Conservation (phyloP, 2,888 invertebrate species). For the Aphodius sticticus region DNA sequence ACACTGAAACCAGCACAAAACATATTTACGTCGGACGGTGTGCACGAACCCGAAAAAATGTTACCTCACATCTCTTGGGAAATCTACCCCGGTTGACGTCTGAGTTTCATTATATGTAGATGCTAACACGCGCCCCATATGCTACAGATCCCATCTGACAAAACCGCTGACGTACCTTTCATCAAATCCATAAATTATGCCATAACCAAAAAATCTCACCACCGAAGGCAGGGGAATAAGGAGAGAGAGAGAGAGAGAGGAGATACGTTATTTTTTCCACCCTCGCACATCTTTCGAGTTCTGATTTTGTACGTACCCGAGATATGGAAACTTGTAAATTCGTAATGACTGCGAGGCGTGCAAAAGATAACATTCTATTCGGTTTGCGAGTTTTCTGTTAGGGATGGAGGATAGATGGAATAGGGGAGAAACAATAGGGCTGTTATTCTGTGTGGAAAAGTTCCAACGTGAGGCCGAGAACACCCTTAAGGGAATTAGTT, state of each 20-base stretch:
- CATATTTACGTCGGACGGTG: background rate
- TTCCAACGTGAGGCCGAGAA: background rate
- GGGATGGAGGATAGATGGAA: background rate
- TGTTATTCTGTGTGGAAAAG: background rate
- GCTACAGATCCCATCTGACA: background rate
- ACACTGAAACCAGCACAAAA: background rate
- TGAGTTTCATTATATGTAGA: constrained; percentile 4
- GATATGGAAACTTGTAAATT: background rate
- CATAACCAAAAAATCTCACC: background rate
- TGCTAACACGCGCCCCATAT: background rate
- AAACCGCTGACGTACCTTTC: constrained; percentile 4
- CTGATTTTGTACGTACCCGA: background rate
- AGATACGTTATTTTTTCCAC: background rate
- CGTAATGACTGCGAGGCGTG: background rate
- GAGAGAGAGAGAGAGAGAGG: background rate
- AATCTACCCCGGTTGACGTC: background rate
- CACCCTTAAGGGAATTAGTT: background rate
- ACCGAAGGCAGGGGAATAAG: background rate
- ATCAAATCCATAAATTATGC: background rate
- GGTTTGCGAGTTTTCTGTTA: background rate
- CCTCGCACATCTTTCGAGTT: background rate
- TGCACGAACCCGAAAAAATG: background rate
- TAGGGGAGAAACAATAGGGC: background rate
- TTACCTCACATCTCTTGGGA: background rate
- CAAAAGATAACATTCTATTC: background rate